These are phyloP conservation scores for Istiophorus platypterus DNA, from an alignment of 2,113 vertebrate species.

Conservation along the genomic window DNA sequence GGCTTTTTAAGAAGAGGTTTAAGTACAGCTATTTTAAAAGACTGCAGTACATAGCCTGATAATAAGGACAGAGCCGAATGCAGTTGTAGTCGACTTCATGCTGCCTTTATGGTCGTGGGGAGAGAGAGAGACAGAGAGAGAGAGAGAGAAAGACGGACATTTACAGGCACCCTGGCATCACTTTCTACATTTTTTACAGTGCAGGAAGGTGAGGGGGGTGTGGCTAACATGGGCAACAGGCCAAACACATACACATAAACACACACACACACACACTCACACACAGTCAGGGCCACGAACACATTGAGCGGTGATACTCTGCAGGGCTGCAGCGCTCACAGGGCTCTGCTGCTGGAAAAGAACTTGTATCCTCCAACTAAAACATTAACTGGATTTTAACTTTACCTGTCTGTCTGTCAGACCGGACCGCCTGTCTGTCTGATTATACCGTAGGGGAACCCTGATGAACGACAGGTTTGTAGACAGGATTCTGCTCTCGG, in stretches of 20 bases:
- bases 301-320: conserved; percentile 26
- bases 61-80: no score
- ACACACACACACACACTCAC: conserved; percentile 8
- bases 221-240: conserved; percentile 1
- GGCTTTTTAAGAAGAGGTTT: no score
- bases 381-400: no score
- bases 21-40: no score
- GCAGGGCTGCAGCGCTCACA: conserved; percentile 14
- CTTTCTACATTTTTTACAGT: conserved; percentile 40
- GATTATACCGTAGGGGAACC: no score
- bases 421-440: neutral
- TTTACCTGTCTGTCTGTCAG: neutral
- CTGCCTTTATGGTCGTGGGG: no score
- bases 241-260: conserved; percentile 16
- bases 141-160: no score
- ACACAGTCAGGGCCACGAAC: neutral
- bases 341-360: conserved; percentile 23
- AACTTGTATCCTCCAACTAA: neutral
- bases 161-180: neutral
- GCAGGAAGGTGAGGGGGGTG: conserved; percentile 40
- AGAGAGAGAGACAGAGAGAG: no score
- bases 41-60: no score
- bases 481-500: no score
- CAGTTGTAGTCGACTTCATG: no score
- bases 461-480: no score